Evolutionary conservation across 2,888 invertebrate genomes (phyloP), one percentile per base, ranked within the genome.

Genomic region (Drymonia ruficornis): DNA sequence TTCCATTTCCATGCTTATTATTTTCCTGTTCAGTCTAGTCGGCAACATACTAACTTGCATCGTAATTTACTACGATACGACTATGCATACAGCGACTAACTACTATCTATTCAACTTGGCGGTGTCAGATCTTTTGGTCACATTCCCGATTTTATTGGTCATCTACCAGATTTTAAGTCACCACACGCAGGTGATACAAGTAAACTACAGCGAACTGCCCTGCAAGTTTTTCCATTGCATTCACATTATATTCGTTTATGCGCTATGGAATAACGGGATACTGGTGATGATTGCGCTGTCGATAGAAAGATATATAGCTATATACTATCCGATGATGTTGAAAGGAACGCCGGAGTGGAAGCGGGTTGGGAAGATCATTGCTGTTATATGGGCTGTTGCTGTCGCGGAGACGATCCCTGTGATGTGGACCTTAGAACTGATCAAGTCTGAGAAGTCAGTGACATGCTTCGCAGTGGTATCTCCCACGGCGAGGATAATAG

Each of bases 31-130:
- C 9, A 64, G 67, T 18, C 55, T 86, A 1, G 61, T 84, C 2
- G 89, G 87, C 0, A 89, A 91, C 57, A 54, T 91, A 47, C 67
- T 93, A 64, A 84, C 91, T 56, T 87, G 89, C 74, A 61, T 91
- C 72, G 76, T 93, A 66, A 76, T 90, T 52, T 87, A 85, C 65
- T 78, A 70, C 43, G 87, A 90, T 57, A 85, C 70, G 50, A 81
- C 78, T 19, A 87, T 89, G 89, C 89, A 87, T 53, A 88, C 90
- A 0, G 84, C 83, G 0, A 91, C 87, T 15, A 90, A 91, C 59
- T 88, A 78, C 51, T 91, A 90, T 59, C 68, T 91, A 1, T 87
- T 90, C 53, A 83, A 89, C 62, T 70, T 91, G 58, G 90, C 90
- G 0, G 73, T 87, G 5, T 86, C 89, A 0, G 91, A 91, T 56